Evolutionary conservation across 2,888 invertebrate species (phyloP), one percentile per base, ranked within the genome.

Genomic region (Melanchra persicariae): DNA sequence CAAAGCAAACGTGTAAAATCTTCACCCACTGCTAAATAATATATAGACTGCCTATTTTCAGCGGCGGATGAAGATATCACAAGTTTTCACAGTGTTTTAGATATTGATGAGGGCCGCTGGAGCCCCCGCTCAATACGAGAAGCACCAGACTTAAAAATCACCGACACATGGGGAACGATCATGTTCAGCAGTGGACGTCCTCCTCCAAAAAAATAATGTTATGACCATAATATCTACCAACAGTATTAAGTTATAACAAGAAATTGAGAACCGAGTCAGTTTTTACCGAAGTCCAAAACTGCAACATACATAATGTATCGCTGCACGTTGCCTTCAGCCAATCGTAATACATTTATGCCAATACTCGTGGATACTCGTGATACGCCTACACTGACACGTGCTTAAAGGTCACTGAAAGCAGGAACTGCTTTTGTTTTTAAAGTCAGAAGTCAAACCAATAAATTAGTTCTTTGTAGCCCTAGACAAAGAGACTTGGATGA

Each of bases 331-430:
- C 37, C 6, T 64, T n/a, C 8, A 51, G 45, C 45, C 72, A 43
- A 37, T 47, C n/a, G 22, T 40, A 40, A 22, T 47, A 37, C 22
- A 40, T 45, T 55, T 37, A 58, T 24, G 24, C n/a, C 24, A 10
- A 47, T 52, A 47, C 74, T 40, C 66, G 45, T 58, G 58, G 8
- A 47, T 52, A 47, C 74, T 40, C 66, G 45, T 58, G 58, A 24
- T 12, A 30, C 52, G 26, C 74, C 58, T 24, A 66, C 74, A 24
- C 51, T 24, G 47, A n/a, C 59, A 74, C 67, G 67, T 74, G 58
- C 19, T 58, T 26, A 74, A 65, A 73, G 26, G 47, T 66, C 58
- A 47, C 47, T 30, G 30, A 30, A 54, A 40, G 6, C 19, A 58
- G n/a, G 15, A 52, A 40, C 7, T 45, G 17, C 1, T n/a, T 58